Percentiles rank a stretch among this genome's conserved stretches.
phyloP scores from a whole-genome alignment of 2,113 vertebrate species.

The Oxyura jamaicensis region DNA sequence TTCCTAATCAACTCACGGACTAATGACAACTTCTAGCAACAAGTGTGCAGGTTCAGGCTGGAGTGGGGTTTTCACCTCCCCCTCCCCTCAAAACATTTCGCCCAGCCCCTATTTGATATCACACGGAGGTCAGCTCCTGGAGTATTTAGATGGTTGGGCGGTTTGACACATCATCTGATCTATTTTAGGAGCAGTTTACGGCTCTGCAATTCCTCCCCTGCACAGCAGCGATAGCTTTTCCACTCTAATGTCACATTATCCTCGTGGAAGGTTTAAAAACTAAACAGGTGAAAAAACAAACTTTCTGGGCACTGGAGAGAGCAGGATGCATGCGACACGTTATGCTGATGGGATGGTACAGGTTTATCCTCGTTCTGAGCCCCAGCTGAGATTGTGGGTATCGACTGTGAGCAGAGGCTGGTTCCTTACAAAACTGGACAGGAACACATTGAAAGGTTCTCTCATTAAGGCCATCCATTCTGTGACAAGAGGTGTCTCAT shows the following conservation, averaged over 20 bases:
- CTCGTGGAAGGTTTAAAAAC: constrained; percentile 52
- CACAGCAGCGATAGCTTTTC: constrained; percentile 61
- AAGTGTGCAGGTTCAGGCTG: neutral
- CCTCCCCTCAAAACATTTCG: constrained; percentile 3
- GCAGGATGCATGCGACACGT: neutral
- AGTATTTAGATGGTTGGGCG: constrained; percentile 57
- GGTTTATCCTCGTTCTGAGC: neutral
- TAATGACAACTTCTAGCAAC: constrained; percentile 6
- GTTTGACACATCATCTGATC: constrained; percentile 70
- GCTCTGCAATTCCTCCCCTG: constrained; percentile 68
- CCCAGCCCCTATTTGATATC: constrained; percentile 50
- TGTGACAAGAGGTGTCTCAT: neutral
- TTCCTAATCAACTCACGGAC: neutral
- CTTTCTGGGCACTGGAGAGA: constrained; percentile 4
- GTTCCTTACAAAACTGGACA: neutral
- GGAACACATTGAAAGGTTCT: neutral
- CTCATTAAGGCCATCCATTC: neutral
- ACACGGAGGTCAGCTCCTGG: constrained; percentile 34
- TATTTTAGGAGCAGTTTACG: constrained; percentile 73
- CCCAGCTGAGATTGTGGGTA: neutral
- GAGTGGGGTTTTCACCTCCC: neutral
- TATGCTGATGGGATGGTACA: neutral
- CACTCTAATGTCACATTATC: constrained; percentile 71
- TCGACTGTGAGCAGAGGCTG: neutral
- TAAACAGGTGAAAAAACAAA: constrained; percentile 73